These are phyloP conservation scores for Anthoptus insignis DNA, from an alignment of 2,888 invertebrate genomes.

Conservation along the genomic window DNA sequence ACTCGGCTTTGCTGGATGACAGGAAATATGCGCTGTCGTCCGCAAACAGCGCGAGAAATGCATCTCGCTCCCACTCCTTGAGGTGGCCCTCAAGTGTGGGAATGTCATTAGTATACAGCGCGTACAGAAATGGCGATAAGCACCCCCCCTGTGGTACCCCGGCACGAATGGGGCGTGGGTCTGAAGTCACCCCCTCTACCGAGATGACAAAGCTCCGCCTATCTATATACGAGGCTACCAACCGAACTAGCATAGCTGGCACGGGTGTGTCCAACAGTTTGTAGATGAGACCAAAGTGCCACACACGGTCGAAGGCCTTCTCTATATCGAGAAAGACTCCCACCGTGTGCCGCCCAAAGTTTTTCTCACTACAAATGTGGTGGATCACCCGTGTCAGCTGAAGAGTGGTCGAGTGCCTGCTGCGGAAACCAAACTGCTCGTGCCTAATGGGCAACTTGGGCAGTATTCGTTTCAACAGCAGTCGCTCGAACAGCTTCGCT, in stretches of 20 bases:
- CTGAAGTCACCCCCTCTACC: neutral
- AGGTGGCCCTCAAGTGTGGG: constrained; percentile 7
- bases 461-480: neutral
- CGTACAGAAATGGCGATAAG: neutral
- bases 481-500: neutral
- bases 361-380: neutral
- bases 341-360: neutral
- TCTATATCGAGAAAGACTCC: too few relatives aligned
- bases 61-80: neutral
- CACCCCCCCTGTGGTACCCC: too few relatives aligned
- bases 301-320: too few relatives aligned
- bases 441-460: constrained; percentile 1
- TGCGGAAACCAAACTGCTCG: constrained; percentile 16
- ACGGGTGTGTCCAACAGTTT: constrained; percentile 3
- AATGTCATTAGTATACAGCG: constrained; percentile 2
- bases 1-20: neutral
- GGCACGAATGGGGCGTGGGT: neutral
- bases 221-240: constrained; percentile 12
- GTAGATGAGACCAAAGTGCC: neutral
- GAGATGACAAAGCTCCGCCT: constrained; percentile 3
- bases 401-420: neutral
- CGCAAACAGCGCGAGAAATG: too few relatives aligned
- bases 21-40: neutral
- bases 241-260: constrained; percentile 1
- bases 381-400: too few relatives aligned